Base-by-base conservation (phyloP, 2,797 vertebrate species). In the Podarcis lilfordi region DNA sequence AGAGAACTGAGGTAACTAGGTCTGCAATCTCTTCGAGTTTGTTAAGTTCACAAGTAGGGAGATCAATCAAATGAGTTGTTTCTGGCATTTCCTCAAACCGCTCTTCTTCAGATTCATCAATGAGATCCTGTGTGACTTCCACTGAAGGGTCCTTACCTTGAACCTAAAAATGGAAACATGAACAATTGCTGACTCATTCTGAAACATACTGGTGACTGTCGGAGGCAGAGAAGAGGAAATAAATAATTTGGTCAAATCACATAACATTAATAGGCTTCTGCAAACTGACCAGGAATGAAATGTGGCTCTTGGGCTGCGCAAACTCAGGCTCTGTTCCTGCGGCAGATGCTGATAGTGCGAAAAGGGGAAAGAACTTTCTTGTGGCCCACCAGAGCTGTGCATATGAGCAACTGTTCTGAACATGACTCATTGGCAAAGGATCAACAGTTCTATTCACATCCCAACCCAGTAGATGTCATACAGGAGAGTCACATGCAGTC, bases 21-120 rank as follows among this genome's bases (percentile, higher is more conserved):
- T 99, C 99, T 40, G 98, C 99, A 82, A 99, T 99, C 97, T 99
- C 99, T 97, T 99, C 99, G 94, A 99, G 98, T 96, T 97, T 98
- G 94, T 96, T 97, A 84, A 98, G 97, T 96, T 99, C 99, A 89
- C 99, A 99, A 74, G 97, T 96, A 43, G 99, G 99, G 84, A 99
- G 98, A 95, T 99, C 98, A 66, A 99, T 98, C 89, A 98, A 96
- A 93, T 98, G 99, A 95, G 98, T 99, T 0, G 98, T 98, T 97
- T 99, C 99, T 72, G 98, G 98, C 96, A 99, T 98, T 95, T 99
- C 99, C 96, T 99, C 99, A 92, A 99, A 98, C 50, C 98, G 98
- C 76, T 99, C 99, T 96, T 99, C 99, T 96, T 99, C 99, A 0
- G 99, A 99, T 96, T 99, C 99, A 93, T 99, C 98, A 37, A 99